phyloP scores from a whole-genome alignment of 2,888 invertebrate species.

The Phyto melanocephala region DNA sequence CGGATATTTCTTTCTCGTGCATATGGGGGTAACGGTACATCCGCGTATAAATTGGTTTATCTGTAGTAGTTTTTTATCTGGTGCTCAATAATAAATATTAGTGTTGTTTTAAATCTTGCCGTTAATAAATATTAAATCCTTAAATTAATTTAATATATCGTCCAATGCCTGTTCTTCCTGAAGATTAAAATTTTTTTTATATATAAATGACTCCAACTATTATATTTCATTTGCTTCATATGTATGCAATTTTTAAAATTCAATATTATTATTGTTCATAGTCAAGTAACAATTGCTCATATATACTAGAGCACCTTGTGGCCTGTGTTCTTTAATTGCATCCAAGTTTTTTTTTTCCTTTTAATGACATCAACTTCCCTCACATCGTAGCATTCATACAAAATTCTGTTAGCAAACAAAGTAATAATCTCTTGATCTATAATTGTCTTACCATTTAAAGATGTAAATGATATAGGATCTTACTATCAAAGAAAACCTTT shows the following conservation, averaged over 20 bases:
- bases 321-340: background rate
- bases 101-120: background rate
- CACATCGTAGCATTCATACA: constrained; percentile 2
- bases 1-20: constrained; percentile 21
- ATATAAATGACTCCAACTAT: background rate
- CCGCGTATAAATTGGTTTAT: background rate
- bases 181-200: background rate
- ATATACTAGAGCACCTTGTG: background rate
- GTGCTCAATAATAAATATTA: background rate
- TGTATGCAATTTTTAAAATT: background rate
- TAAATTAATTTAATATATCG: too few relatives aligned
- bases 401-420: constrained; percentile 35
- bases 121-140: background rate
- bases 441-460: constrained; percentile 55
- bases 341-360: background rate
- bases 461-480: constrained; percentile 46
- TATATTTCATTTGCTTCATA: background rate
- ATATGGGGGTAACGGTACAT: constrained; percentile 34
- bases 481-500: constrained; percentile 6
- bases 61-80: background rate
- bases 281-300: background rate
- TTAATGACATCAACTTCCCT: background rate
- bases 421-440: constrained; percentile 62
- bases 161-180: background rate
- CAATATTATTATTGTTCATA: background rate